Percentiles rank a stretch among this genome's conserved stretches.
These are phyloP conservation scores for Columba livia DNA, from an alignment of 2,113 vertebrate genomes.

Conservation along the genomic window DNA sequence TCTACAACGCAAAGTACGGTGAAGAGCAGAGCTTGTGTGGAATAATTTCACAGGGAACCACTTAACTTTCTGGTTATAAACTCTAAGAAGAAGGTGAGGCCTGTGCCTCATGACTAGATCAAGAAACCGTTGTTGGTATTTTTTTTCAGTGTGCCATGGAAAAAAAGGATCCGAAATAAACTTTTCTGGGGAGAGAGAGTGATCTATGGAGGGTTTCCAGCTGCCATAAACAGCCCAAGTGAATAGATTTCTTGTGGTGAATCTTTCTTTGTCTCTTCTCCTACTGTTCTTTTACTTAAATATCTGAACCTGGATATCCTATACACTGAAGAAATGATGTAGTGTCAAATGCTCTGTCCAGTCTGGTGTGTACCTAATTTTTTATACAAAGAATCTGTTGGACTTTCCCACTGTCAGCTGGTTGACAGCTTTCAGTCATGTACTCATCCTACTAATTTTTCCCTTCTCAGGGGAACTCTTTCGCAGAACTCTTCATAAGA, in stretches of 20 bases:
- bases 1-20: not conserved
- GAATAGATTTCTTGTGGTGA: not conserved
- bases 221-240: not conserved
- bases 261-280: not conserved
- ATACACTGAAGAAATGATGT: not conserved
- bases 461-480: not conserved
- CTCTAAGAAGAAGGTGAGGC: not conserved
- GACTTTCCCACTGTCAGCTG: not conserved
- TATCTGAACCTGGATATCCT: not conserved
- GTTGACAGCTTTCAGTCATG: not conserved
- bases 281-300: not conserved
- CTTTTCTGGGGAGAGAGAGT: not conserved
- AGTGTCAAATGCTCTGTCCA: not conserved
- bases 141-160: not conserved
- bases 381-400: not conserved
- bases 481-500: not conserved
- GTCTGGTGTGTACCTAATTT: rapidly evolving
- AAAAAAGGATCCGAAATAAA: not conserved
- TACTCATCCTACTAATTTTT: not conserved
- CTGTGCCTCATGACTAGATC: not conserved
- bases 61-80: not conserved
- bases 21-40: not conserved
- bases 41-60: not conserved
- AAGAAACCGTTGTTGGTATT: not conserved
- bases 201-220: not conserved